phyloP scores from a whole-genome alignment of 2,888 invertebrate species.

The Epinotia demarniana region DNA sequence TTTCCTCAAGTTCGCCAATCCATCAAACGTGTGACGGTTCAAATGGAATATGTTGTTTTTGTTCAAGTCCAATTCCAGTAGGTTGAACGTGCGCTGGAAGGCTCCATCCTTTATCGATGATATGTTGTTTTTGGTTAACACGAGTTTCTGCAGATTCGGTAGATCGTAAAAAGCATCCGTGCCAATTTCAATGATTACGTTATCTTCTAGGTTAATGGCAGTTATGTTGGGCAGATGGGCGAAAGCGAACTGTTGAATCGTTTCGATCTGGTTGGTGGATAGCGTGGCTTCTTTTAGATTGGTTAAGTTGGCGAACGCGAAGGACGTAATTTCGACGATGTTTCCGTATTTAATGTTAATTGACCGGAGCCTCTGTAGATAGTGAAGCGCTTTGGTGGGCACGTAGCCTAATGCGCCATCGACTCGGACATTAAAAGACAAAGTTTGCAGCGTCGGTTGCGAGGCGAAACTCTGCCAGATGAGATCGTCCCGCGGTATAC shows the following conservation, averaged over 20 bases:
- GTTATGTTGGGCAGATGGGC: conserved; percentile 89
- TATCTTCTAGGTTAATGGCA: conserved; percentile 89
- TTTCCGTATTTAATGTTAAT: conserved; percentile 90
- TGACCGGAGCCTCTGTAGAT: conserved; percentile 86
- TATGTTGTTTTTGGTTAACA: conserved; percentile 94
- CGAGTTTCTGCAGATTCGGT: conserved; percentile 89
- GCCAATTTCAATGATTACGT: conserved; percentile 90
- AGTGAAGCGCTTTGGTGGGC: conserved; percentile 88
- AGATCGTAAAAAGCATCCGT: conserved; percentile 89
- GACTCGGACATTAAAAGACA: conserved; percentile 89
- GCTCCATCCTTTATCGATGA: conserved; percentile 93
- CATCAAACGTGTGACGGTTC: conserved; percentile 91
- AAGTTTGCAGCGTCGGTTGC: conserved; percentile 88
- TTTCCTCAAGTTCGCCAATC: conserved; percentile 88
- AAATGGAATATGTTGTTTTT: conserved; percentile 90
- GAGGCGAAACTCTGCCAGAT: conserved; percentile 91
- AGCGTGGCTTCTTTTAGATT: conserved; percentile 87
- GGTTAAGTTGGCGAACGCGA: conserved; percentile 90
- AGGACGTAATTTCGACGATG: conserved; percentile 88
- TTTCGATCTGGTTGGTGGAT: conserved; percentile 88
- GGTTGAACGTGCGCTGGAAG: conserved; percentile 88
- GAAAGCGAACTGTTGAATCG: conserved; percentile 88
- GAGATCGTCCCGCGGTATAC: conserved; percentile 87
- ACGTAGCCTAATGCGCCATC: conserved; percentile 88
- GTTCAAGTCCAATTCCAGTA: conserved; percentile 92